These are phyloP conservation scores for Phaedon cochleariae DNA, from an alignment of 2,888 invertebrate genomes.

Conservation along the genomic window DNA sequence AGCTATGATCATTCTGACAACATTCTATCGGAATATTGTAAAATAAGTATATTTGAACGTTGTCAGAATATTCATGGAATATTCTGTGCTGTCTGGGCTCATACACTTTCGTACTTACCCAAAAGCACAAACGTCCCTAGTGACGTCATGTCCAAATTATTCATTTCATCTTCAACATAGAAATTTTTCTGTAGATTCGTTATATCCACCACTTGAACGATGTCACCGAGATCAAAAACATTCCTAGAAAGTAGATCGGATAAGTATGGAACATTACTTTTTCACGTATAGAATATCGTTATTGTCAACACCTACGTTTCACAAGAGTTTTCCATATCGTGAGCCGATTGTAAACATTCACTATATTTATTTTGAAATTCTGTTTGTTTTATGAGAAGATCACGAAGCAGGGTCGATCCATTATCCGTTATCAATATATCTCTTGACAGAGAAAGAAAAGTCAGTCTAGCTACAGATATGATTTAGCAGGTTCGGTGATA, in stretches of 20 bases:
- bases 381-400: too few species aligned
- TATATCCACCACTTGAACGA: conserved; percentile 50
- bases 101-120: too few species aligned
- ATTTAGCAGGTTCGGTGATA: background rate
- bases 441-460: too few species aligned
- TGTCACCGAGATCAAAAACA: conserved; percentile 25
- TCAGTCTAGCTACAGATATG: conserved; percentile 17
- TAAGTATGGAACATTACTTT: too few species aligned
- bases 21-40: too few species aligned
- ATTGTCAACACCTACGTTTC: background rate
- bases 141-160: conserved; percentile 53
- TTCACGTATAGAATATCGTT: background rate
- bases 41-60: too few species aligned
- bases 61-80: too few species aligned
- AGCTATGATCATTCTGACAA: too few species aligned
- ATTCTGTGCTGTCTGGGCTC: too few species aligned
- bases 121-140: conserved; percentile 52
- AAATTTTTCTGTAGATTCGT: conserved; percentile 49
- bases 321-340: background rate
- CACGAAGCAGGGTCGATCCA: too few species aligned
- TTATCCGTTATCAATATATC: too few species aligned
- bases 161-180: conserved; percentile 50
- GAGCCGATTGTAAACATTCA: background rate
- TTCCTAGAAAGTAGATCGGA: background rate
- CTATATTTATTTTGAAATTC: background rate